Conservation (phyloP, 1,140 invertebrate species). For the Drosophila pachea region DNA sequence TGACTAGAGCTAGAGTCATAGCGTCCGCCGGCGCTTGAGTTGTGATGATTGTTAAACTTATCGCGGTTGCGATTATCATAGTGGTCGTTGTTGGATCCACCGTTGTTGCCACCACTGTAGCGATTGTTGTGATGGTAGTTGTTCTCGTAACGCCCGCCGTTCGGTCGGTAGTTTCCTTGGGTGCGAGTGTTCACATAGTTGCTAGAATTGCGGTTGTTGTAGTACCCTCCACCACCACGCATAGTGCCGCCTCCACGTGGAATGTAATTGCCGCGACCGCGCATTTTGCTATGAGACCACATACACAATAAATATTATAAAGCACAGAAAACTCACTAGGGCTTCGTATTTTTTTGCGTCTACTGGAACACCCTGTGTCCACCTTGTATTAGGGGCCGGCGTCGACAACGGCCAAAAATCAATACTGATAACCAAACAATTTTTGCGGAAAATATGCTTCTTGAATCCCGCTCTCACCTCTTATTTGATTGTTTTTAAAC, state of each 20-base stretch:
- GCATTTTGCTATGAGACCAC: slow-evolving; percentile 51
- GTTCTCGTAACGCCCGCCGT: slow-evolving; percentile 63
- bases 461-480: slow-evolving; percentile 16
- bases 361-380: slow-evolving; percentile 19
- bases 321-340: neutral
- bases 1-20: slow-evolving; percentile 66
- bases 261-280: slow-evolving; percentile 69
- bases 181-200: slow-evolving; percentile 71
- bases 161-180: slow-evolving; percentile 65
- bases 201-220: slow-evolving; percentile 69
- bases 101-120: slow-evolving; percentile 43
- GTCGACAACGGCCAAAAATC: slow-evolving; percentile 28
- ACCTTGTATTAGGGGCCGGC: slow-evolving; percentile 21
- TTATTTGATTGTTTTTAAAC: neutral
- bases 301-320: slow-evolving; percentile 2
- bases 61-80: slow-evolving; percentile 68
- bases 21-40: slow-evolving; percentile 59
- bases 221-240: slow-evolving; percentile 68
- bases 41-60: slow-evolving; percentile 62
- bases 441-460: neutral
- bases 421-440: slow-evolving; percentile 19
- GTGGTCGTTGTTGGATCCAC: slow-evolving; percentile 52
- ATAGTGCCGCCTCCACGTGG: slow-evolving; percentile 64
- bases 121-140: slow-evolving; percentile 62
- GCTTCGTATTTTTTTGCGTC: slow-evolving; percentile 5